Evolutionary conservation across 1,140 invertebrate genomes (phyloP).

Genomic region (Cydia splendana): DNA sequence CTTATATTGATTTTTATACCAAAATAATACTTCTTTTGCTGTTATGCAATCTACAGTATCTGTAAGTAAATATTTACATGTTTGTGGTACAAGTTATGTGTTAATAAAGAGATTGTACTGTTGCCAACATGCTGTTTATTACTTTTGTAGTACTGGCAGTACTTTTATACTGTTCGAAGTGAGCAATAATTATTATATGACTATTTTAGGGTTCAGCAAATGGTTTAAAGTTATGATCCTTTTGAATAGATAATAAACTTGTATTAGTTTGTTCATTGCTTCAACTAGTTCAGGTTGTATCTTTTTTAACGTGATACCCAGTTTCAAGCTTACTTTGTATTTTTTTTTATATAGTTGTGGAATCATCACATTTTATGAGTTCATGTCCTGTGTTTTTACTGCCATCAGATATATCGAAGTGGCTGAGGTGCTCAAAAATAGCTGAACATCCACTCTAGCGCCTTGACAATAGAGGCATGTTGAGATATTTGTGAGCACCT

Average conservation of each 20-base stretch:
- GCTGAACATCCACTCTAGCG: no score
- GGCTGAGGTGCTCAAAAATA: no score
- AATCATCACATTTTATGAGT: no score
- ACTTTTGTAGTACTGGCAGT: neutral
- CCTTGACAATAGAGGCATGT: no score
- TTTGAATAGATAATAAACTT: conserved; percentile 13
- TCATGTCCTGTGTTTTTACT: no score
- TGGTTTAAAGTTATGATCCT: conserved; percentile 12
- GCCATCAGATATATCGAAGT: no score
- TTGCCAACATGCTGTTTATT: neutral
- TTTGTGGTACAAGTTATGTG: conserved; percentile 10
- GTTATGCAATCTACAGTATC: neutral
- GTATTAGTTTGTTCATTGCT: neutral
- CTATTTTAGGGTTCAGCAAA: neutral
- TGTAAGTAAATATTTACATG: conserved; percentile 1
- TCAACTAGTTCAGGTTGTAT: no score
- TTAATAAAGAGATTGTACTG: neutral
- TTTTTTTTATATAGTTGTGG: no score
- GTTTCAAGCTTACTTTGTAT: no score
- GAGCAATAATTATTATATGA: conserved; percentile 5
- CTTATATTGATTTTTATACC: neutral
- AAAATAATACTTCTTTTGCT: neutral
- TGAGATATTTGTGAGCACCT: no score
- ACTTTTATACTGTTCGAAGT: neutral
- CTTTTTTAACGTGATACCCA: no score